Conservation (phyloP, 2,113 vertebrate species). For the Pseudorectes ferrugineus region DNA sequence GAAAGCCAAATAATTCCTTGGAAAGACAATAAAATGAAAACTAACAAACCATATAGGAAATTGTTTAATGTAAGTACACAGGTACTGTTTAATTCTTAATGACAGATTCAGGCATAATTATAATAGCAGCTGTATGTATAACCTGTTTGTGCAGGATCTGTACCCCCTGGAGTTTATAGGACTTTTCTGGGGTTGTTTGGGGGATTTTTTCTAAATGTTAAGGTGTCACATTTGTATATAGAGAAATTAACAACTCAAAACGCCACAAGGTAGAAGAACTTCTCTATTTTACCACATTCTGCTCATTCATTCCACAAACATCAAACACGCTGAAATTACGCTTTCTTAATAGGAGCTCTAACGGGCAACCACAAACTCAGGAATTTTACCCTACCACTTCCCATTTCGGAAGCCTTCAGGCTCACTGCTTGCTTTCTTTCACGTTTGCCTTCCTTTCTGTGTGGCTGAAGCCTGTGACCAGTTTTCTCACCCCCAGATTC, state of each 20-base stretch:
- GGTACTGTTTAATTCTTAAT: neutral
- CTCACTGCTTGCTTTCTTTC: neutral
- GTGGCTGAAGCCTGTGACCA: neutral
- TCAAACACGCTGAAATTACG: rapidly evolving
- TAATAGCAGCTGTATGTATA: neutral
- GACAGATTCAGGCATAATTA: neutral
- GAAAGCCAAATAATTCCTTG: neutral
- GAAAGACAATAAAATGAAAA: neutral
- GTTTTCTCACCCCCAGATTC: neutral
- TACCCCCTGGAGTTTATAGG: neutral
- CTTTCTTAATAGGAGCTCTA: neutral
- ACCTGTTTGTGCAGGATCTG: neutral
- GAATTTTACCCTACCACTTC: neutral
- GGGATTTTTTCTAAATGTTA: neutral
- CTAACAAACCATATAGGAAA: neutral
- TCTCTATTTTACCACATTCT: neutral
- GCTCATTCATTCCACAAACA: neutral
- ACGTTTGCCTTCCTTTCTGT: neutral
- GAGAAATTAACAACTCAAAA: neutral
- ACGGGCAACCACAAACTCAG: neutral
- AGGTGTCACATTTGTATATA: rapidly evolving
- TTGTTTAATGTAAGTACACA: neutral
- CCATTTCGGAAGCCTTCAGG: neutral
- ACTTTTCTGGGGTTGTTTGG: too few relatives aligned
- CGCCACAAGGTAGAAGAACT: neutral